A percentile compares a stretch with the other conserved stretches of the same genome.
Evolutionary conservation across 2,797 vertebrate genomes (phyloP).

Genomic region (Typhlichthys subterraneus): DNA sequence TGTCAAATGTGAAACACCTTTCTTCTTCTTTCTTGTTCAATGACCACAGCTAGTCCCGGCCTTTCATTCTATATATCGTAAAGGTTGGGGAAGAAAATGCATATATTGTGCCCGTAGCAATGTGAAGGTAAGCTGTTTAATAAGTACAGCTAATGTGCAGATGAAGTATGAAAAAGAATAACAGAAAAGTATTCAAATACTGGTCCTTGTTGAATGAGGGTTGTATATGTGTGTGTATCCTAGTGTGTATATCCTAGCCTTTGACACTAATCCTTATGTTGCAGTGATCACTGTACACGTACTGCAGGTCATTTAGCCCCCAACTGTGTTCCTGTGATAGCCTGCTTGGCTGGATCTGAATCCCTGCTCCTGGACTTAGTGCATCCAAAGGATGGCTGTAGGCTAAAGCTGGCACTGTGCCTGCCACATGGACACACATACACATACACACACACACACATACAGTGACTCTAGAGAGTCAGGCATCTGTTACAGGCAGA

Average conservation of each 20-base stretch:
- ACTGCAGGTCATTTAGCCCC: slow-evolving; percentile 33
- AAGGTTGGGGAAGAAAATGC: slow-evolving; percentile 12
- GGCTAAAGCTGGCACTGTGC: slow-evolving; percentile 37
- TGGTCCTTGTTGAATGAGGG: too few relatives aligned
- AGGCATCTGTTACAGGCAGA: slow-evolving; percentile 58
- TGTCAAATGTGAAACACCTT: too few relatives aligned
- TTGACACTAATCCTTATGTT: slow-evolving; percentile 17
- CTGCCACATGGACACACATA: slow-evolving; percentile 32
- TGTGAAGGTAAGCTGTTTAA: slow-evolving; percentile 6
- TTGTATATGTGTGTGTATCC: too few relatives aligned
- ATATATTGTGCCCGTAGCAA: slow-evolving; percentile 5
- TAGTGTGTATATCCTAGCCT: neutral
- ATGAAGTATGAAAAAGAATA: slow-evolving; percentile 41
- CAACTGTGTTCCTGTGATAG: slow-evolving; percentile 33
- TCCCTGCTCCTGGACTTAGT: slow-evolving; percentile 23
- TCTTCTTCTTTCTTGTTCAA: too few relatives aligned
- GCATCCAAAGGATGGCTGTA: slow-evolving; percentile 24
- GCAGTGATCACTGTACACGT: slow-evolving; percentile 20
- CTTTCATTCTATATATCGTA: neutral
- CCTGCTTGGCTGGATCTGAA: slow-evolving; percentile 28
- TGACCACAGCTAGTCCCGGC: too few relatives aligned
- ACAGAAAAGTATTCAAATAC: too few relatives aligned
- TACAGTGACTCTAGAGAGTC: slow-evolving; percentile 21
- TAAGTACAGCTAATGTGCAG: slow-evolving; percentile 27
- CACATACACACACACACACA: slow-evolving; percentile 9